Percentiles rank a stretch among this genome's conserved stretches.
These are phyloP conservation scores for Drosophila formosana DNA, from an alignment of 2,888 invertebrate species.

Conservation along the genomic window DNA sequence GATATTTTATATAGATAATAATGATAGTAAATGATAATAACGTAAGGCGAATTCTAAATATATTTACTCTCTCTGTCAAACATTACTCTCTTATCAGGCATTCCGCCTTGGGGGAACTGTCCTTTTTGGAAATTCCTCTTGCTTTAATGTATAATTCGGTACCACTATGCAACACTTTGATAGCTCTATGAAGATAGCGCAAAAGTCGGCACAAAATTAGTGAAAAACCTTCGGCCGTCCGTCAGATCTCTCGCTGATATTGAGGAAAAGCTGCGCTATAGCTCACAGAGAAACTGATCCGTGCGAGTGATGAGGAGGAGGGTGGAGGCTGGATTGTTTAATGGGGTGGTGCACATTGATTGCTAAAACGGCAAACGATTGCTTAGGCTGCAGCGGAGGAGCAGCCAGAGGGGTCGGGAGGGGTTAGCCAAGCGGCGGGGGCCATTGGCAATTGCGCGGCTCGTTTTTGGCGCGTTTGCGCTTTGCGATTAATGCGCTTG, in stretches of 20 bases:
- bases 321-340: conserved; percentile 1
- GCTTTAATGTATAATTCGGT: not conserved
- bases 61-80: too few relatives aligned
- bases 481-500: conserved; percentile 78
- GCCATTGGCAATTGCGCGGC: conserved; percentile 66
- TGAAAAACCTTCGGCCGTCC: conserved; percentile 40
- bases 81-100: too few relatives aligned
- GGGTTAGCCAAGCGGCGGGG: conserved; percentile 26
- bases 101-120: not conserved
- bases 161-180: conserved; percentile 34
- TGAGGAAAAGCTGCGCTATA: conserved; percentile 39
- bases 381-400: not conserved
- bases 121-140: not conserved
- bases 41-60: too few relatives aligned
- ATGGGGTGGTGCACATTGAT: conserved; percentile 27
- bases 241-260: conserved; percentile 39
- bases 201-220: conserved; percentile 24
- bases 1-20: too few relatives aligned
- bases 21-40: too few relatives aligned
- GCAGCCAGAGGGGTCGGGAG: not conserved
- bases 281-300: conserved; percentile 25
- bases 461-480: conserved; percentile 78
- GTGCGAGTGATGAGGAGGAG: conserved; percentile 3
- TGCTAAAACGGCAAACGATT: conserved; percentile 8
- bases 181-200: conserved; percentile 16